Conservation (phyloP, 2,888 invertebrate genomes). For the Zelleria hepariella region DNA sequence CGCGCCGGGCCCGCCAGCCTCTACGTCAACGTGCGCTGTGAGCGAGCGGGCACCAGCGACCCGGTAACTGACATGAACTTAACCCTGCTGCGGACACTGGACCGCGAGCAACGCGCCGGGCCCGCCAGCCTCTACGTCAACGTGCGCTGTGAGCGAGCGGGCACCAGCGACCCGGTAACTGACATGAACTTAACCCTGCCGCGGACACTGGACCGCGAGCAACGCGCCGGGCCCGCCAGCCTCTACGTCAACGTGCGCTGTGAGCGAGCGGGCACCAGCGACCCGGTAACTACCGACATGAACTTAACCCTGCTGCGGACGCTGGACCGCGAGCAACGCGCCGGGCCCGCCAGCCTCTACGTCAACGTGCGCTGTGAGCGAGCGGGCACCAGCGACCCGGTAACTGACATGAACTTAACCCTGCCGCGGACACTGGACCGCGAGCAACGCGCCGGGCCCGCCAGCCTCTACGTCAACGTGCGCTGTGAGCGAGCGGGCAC, state of each 20-base stretch:
- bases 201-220: conserved; percentile 87
- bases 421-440: conserved; percentile 85
- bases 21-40: conserved; percentile 86
- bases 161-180: conserved; percentile 83
- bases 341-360: conserved; percentile 87
- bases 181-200: conserved; percentile 86
- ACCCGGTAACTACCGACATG: conserved; percentile 84
- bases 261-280: conserved; percentile 81
- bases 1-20: conserved; percentile 86
- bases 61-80: conserved; percentile 82
- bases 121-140: conserved; percentile 90
- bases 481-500: conserved; percentile 86
- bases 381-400: conserved; percentile 83
- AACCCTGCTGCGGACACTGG: conserved; percentile 81
- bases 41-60: conserved; percentile 81
- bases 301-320: conserved; percentile 83
- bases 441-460: conserved; percentile 85
- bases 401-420: conserved; percentile 80
- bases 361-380: conserved; percentile 89
- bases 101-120: conserved; percentile 87
- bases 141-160: conserved; percentile 85
- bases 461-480: conserved; percentile 86
- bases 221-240: conserved; percentile 84
- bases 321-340: conserved; percentile 87
- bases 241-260: conserved; percentile 90